Percentiles rank a stretch among this genome's conserved stretches.
Conservation (phyloP, 2,888 invertebrate species). For the Drosophila falleni region DNA sequence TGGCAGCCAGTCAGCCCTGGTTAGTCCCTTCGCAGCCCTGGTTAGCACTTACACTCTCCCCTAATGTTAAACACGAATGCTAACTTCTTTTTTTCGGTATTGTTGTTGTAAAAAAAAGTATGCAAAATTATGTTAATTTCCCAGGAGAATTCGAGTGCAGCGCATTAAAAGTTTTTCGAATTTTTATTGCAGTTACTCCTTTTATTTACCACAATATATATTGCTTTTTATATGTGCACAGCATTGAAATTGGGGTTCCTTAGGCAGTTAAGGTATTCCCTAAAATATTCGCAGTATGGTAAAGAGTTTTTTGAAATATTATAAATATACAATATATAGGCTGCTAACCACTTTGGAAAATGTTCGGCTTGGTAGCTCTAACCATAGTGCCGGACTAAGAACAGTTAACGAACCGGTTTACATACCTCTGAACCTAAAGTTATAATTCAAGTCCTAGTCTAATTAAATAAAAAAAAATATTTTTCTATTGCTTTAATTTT, state of each 20-base stretch:
- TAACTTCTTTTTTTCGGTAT: conserved; percentile 25
- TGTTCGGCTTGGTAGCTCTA: too few species aligned
- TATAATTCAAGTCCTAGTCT: too few species aligned
- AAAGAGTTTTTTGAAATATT: neutral
- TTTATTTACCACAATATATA: neutral
- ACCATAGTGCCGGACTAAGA: too few species aligned
- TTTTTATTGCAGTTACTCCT: conserved; percentile 42
- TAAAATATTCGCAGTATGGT: neutral
- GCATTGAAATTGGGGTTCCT: neutral
- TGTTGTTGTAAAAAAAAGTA: conserved; percentile 63
- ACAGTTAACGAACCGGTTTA: too few species aligned
- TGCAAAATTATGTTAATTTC: conserved; percentile 74
- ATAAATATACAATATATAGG: too few species aligned
- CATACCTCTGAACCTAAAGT: too few species aligned
- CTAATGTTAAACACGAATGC: conserved; percentile 20
- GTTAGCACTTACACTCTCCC: conserved; percentile 1
- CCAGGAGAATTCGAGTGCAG: conserved; percentile 71
- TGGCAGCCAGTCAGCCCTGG: conserved; percentile 8
- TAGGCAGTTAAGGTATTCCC: neutral
- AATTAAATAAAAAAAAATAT: too few species aligned
- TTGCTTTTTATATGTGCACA: neutral
- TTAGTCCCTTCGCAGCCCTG: neutral
- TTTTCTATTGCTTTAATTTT: too few species aligned
- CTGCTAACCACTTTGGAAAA: too few species aligned
- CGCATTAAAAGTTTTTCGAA: conserved; percentile 53